phyloP scores from a whole-genome alignment of 2,113 vertebrate species.

The Nansenia antarctica region DNA sequence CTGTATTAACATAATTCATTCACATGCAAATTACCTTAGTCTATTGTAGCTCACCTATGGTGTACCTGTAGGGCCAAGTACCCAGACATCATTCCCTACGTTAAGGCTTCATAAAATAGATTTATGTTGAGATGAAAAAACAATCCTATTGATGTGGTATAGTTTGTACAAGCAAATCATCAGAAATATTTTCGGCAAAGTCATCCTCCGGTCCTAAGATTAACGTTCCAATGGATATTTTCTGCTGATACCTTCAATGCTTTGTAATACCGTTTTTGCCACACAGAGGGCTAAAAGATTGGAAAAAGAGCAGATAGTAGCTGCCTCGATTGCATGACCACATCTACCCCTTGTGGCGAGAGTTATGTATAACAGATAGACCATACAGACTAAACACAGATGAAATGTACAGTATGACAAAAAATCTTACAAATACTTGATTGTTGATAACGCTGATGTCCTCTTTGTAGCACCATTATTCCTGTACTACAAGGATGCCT shows the following conservation, averaged over 20 bases:
- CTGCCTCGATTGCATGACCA: background rate
- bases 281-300: background rate
- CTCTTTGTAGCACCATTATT: too few species aligned
- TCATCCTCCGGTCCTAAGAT: background rate
- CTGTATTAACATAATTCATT: background rate
- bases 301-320: too few species aligned
- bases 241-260: background rate
- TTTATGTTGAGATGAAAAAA: background rate
- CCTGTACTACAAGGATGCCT: background rate
- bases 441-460: too few species aligned
- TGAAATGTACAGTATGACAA: background rate
- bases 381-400: background rate
- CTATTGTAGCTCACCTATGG: background rate
- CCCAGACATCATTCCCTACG: background rate
- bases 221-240: background rate
- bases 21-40: background rate
- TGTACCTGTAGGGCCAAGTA: background rate
- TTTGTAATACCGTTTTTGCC: background rate
- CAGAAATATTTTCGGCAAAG: background rate
- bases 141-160: background rate
- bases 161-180: background rate
- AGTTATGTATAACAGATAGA: background rate
- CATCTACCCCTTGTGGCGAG: slow-evolving; percentile 3
- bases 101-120: background rate
- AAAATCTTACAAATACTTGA: background rate